Percentiles rank a stretch among this genome's conserved stretches.
Evolutionary conservation across 2,113 vertebrate species (phyloP).

Genomic region (Mus pahari): DNA sequence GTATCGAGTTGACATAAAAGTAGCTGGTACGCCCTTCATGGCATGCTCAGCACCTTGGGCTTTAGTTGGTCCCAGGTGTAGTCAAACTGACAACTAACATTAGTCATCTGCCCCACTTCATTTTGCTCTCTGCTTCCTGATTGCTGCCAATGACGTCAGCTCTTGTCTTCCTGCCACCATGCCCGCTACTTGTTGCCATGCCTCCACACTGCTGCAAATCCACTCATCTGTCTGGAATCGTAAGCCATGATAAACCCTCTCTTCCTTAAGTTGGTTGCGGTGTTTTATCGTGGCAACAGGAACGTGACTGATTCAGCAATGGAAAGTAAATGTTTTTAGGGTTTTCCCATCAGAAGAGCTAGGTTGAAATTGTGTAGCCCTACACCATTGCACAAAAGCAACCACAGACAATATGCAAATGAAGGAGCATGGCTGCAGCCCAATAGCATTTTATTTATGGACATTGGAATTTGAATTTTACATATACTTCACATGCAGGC

Average conservation of each 20-base stretch:
- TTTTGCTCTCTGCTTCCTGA: background rate
- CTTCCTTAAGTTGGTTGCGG: background rate
- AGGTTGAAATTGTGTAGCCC: background rate
- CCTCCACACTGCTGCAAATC: background rate
- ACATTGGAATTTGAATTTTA: conserved; percentile 67
- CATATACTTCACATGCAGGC: conserved; percentile 40
- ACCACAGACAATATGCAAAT: background rate
- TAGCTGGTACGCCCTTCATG: background rate
- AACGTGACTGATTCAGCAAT: background rate
- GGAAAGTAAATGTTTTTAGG: background rate
- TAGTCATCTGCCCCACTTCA: background rate
- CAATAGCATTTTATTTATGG: conserved; percentile 53
- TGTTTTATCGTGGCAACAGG: background rate
- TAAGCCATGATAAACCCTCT: background rate
- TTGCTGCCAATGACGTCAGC: background rate
- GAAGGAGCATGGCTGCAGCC: background rate
- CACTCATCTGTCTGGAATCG: too few species aligned
- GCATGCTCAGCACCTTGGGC: background rate
- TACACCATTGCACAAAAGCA: background rate
- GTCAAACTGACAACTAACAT: background rate
- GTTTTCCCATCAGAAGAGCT: background rate
- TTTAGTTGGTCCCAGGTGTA: background rate
- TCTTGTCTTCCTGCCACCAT: background rate
- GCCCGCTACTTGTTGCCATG: background rate
- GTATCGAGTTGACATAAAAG: background rate